Percentiles rank a stretch among this genome's conserved stretches.
Evolutionary conservation across 92 coral and sea anemone species (phyloP).

Genomic region (Anthopleura xanthogrammica): DNA sequence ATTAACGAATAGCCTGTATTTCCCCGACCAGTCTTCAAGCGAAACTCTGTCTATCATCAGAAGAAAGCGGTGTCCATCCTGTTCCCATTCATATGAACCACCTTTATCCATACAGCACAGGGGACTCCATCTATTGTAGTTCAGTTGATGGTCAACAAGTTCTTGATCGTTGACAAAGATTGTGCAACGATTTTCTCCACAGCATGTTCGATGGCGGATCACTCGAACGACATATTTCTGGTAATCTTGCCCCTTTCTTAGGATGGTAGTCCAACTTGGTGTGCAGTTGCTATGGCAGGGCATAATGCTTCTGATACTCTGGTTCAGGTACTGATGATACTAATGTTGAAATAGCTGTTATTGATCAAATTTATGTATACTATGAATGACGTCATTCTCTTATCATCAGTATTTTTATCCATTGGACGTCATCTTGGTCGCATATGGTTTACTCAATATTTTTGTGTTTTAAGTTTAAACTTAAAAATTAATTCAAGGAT

Average conservation of each 20-base stretch:
- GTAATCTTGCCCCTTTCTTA: not conserved
- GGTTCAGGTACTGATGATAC: too few relatives aligned
- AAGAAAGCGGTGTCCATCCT: constrained; percentile 53
- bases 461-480: too few relatives aligned
- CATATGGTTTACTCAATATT: too few relatives aligned
- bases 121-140: constrained; percentile 59
- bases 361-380: too few relatives aligned
- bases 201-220: constrained; percentile 40
- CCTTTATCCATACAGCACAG: constrained; percentile 49
- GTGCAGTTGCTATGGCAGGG: not conserved
- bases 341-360: too few relatives aligned
- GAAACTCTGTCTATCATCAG: constrained; percentile 55
- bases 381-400: too few relatives aligned
- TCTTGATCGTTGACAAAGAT: constrained; percentile 56
- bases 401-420: too few relatives aligned
- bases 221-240: constrained; percentile 48
- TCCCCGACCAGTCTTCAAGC: constrained; percentile 41
- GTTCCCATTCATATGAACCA: constrained; percentile 55
- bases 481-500: too few relatives aligned
- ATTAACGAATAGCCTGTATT: constrained; percentile 59
- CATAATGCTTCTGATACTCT: not conserved
- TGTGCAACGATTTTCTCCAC: constrained; percentile 37
- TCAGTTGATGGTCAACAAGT: constrained; percentile 29
- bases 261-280: not conserved
- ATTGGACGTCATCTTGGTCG: too few relatives aligned